Conservation (phyloP, 2,113 vertebrate species). For the Phylloscopus trochiloides region DNA sequence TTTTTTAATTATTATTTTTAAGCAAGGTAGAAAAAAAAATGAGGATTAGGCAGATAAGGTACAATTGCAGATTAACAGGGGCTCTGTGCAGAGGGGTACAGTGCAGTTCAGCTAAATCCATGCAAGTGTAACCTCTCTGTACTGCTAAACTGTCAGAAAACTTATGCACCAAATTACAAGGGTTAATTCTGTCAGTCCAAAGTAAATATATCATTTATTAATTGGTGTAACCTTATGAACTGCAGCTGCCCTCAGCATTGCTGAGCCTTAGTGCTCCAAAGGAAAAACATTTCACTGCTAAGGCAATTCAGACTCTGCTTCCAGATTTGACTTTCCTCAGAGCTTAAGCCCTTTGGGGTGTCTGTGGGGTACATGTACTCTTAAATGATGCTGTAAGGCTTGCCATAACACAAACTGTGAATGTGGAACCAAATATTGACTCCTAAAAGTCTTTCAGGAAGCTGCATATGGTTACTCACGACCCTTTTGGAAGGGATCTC, state of each 20-base stretch:
- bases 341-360: background rate
- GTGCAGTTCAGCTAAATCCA: background rate
- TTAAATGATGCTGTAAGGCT: background rate
- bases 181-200: background rate
- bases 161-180: background rate
- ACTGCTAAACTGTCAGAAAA: background rate
- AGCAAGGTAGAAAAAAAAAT: background rate
- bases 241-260: background rate
- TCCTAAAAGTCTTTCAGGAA: background rate
- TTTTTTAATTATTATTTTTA: background rate
- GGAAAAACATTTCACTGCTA: background rate
- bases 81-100: background rate
- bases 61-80: background rate
- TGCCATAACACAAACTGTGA: background rate
- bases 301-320: background rate
- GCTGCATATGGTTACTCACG: rapidly evolving
- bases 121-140: background rate
- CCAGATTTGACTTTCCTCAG: background rate
- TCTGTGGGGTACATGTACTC: background rate
- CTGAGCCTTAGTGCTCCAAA: background rate
- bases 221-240: background rate
- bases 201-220: background rate
- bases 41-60: background rate
- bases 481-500: background rate
- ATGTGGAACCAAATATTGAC: background rate